Base-by-base conservation (phyloP, 2,888 invertebrate species). In the Microplitis manilae region DNA sequence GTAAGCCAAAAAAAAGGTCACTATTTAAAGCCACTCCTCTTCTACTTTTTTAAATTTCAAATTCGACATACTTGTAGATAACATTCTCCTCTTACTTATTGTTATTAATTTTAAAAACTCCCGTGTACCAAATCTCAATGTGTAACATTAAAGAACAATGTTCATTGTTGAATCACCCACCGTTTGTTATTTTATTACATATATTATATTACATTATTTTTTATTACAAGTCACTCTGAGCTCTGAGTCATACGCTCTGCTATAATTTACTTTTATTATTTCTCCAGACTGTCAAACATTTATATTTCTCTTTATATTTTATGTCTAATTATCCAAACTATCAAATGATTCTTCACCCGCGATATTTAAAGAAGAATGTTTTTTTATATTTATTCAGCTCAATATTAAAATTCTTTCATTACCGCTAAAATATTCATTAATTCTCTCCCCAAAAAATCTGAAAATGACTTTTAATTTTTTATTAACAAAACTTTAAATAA, bases 101-200 rank as follows among this genome's bases (percentile, higher is more conserved):
- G 50, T 50, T 50, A 50, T 50, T 50, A 50, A 50, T 50, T 50
- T 50, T 4, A 30, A 50, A 50, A 50, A 13, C 50, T 13, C 13
- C 13, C 13, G 50, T 50, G 50, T 13, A 50, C 50, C 50, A 5
- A 50, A 50, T 13, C 50, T 50, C 13, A 13, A 50, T 50, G 50
- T 50, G 50, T 50, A 50, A 50, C 50, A 50, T 50, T 50, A 50
- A 50, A 50, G 13, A 61, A 30, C 50, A 41, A 15, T 50, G 20
- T 70, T 70, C 39, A 39, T 61, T 71, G 61, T 71, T 62, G 40
- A 72, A 76, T 76, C 72, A 76, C 67, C 68, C 72, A 30, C 72
- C 40, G 61, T 64, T 76, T 72, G 61, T 71, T 76, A 72, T 61
- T 17, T 40, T 17, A 39, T n/a, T 15, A 40, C 38, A 6, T 68